These are phyloP conservation scores for Butorides virescens DNA, from an alignment of 2,113 vertebrate genomes.

Conservation along the genomic window DNA sequence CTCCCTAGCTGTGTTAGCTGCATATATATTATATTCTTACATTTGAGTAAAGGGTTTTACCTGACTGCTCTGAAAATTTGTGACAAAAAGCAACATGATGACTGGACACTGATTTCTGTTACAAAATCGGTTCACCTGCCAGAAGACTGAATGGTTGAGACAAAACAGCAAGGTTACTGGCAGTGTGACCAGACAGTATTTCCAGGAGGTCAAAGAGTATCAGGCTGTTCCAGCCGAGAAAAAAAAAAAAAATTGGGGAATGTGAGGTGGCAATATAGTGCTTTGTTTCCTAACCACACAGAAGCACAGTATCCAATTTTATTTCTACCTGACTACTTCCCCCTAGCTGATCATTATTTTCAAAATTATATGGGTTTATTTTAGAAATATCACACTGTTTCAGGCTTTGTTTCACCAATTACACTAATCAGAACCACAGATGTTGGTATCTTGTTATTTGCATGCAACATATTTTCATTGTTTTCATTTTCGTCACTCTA, in stretches of 20 bases:
- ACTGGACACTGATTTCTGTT: not conserved
- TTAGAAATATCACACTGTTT: not conserved
- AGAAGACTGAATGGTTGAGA: not conserved
- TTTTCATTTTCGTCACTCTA: not conserved
- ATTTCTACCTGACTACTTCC: not conserved
- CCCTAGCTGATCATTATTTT: not conserved
- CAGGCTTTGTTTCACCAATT: not conserved
- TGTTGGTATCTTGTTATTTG: not conserved
- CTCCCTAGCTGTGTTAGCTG: not conserved
- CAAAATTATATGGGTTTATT: not conserved
- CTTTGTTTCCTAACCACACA: not conserved
- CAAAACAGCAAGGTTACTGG: not conserved
- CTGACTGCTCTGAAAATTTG: not conserved
- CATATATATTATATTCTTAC: not conserved
- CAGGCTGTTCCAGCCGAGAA: slow-evolving; percentile 21
- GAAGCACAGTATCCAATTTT: not conserved
- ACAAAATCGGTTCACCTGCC: not conserved
- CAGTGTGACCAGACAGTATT: not conserved
- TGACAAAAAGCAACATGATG: not conserved
- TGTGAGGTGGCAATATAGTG: not conserved
- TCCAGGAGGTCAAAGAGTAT: slow-evolving; percentile 38
- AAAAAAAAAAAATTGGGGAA: slow-evolving; percentile 17
- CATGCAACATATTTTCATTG: not conserved
- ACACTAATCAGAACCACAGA: not conserved
- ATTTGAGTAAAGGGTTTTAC: not conserved